Conservation (phyloP, 1,140 invertebrate species). For the Saccostrea cuccullata region DNA sequence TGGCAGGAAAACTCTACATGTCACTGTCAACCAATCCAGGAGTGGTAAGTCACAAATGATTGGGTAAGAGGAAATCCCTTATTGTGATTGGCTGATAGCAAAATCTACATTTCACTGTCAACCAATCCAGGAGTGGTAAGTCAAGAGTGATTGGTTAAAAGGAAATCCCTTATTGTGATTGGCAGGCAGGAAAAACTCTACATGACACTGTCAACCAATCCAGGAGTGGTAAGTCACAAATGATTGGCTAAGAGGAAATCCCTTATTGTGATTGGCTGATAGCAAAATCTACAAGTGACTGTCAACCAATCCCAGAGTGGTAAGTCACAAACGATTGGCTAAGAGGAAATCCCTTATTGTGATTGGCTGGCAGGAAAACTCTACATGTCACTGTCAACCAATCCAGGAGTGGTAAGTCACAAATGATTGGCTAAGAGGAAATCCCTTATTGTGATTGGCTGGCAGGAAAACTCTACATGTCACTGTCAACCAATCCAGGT, state of each 20-base stretch:
- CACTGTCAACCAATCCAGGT: conserved; percentile 84
- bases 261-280: neutral
- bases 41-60: conserved; percentile 55
- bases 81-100: neutral
- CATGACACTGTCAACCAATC: conserved; percentile 89
- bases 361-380: conserved; percentile 93
- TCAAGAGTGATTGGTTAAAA: too few species aligned
- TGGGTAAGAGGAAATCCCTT: neutral
- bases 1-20: conserved; percentile 93
- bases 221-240: conserved; percentile 58
- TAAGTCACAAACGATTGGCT: too few species aligned
- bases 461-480: conserved; percentile 88
- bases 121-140: conserved; percentile 81
- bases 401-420: conserved; percentile 69
- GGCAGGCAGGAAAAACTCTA: conserved; percentile 92
- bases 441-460: neutral
- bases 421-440: neutral
- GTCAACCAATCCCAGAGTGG: conserved; percentile 84
- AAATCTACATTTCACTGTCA: conserved; percentile 92
- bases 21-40: conserved; percentile 85
- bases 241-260: neutral
- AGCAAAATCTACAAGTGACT: conserved; percentile 90
- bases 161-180: too few species aligned
- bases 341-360: too few species aligned
- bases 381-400: conserved; percentile 92